Evolutionary conservation across 1,140 invertebrate genomes (phyloP).

Genomic region (Drosophila pandora): DNA sequence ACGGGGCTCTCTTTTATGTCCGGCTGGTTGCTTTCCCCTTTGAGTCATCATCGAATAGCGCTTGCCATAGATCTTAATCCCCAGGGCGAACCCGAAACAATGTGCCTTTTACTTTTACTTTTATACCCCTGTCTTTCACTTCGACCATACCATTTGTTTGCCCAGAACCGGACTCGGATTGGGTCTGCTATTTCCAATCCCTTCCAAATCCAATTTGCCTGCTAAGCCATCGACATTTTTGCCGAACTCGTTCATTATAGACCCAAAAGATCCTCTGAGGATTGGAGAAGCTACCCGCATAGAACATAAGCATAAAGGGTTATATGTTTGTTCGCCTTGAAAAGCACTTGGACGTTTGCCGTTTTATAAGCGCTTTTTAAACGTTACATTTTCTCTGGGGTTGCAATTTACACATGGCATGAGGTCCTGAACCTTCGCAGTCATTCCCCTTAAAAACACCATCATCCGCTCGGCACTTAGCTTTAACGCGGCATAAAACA

Average conservation of each 20-base stretch:
- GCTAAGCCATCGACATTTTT: conserved; percentile 66
- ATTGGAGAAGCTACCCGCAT: conserved; percentile 9
- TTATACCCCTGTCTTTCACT: conserved; percentile 31
- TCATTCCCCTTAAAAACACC: neutral
- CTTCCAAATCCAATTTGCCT: conserved; percentile 70
- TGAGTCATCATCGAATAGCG: conserved; percentile 45
- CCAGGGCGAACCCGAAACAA: conserved; percentile 43
- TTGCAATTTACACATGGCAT: conserved; percentile 10
- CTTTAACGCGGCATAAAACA: conserved; percentile 44
- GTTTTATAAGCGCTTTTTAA: conserved; percentile 38
- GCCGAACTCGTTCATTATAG: conserved; percentile 46
- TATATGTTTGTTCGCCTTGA: conserved; percentile 4
- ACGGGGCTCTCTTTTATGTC: conserved; percentile 46
- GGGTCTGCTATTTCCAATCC: conserved; percentile 19
- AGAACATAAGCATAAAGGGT: conserved; percentile 21
- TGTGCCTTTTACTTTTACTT: conserved; percentile 53
- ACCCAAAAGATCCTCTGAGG: conserved; percentile 3
- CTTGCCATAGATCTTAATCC: conserved; percentile 57
- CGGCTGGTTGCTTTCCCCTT: neutral
- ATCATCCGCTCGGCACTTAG: conserved; percentile 27
- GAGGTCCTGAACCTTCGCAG: neutral
- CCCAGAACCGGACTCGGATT: conserved; percentile 24
- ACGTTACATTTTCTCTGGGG: conserved; percentile 17
- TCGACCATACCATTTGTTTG: conserved; percentile 69
- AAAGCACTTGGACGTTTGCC: conserved; percentile 1